These are phyloP conservation scores for Conger conger DNA, from an alignment of 2,113 vertebrate species.

Conservation along the genomic window DNA sequence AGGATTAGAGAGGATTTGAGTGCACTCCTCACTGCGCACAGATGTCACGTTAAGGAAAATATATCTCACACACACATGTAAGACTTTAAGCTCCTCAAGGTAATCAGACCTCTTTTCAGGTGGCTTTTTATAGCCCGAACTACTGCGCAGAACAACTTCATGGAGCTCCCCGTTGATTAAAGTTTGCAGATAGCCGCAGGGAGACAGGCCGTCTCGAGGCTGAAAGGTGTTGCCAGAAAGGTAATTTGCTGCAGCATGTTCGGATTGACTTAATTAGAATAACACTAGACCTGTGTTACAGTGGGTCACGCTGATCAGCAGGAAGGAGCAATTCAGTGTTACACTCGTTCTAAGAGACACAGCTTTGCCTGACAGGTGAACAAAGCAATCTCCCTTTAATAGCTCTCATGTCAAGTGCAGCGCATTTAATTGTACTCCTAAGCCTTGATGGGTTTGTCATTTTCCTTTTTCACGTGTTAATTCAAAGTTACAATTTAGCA, in stretches of 20 bases:
- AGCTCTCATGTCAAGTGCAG: background rate
- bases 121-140: slow-evolving; percentile 62
- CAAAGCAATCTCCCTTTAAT: background rate
- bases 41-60: slow-evolving; percentile 74
- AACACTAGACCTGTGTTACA: background rate
- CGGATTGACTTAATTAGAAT: background rate
- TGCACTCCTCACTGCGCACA: slow-evolving; percentile 72
- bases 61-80: slow-evolving; percentile 67
- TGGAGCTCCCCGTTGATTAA: background rate
- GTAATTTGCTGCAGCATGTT: background rate
- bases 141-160: slow-evolving; percentile 41
- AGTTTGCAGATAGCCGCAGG: background rate
- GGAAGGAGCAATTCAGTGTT: background rate
- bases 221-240: background rate
- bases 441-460: background rate
- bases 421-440: background rate
- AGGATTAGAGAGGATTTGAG: slow-evolving; percentile 76
- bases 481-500: no score
- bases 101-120: slow-evolving; percentile 71
- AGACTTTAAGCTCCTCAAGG: slow-evolving; percentile 87
- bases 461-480: no score
- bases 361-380: background rate
- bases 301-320: background rate
- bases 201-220: background rate
- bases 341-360: background rate